These are phyloP conservation scores for Papilio glaucus DNA, from an alignment of 1,140 invertebrate genomes.

Conservation along the genomic window DNA sequence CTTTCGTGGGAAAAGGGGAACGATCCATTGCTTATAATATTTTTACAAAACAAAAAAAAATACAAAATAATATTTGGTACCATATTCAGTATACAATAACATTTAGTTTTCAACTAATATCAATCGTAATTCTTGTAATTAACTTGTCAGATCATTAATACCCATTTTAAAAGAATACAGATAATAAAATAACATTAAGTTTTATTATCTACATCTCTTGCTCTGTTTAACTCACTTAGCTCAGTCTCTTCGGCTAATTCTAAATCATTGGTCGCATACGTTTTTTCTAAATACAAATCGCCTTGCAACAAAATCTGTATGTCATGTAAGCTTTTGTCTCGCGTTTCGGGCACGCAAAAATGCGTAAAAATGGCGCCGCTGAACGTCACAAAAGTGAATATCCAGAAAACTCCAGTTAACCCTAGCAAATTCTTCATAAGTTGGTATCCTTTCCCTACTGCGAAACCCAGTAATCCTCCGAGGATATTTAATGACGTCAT, in stretches of 20 bases:
- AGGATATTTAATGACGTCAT: constrained; percentile 73
- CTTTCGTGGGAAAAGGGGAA: too few species aligned
- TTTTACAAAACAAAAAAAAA: too few species aligned
- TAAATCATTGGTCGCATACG: constrained; percentile 23
- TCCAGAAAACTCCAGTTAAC: constrained; percentile 79
- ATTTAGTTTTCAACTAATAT: too few species aligned
- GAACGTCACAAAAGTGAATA: constrained; percentile 77
- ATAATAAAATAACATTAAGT: background rate
- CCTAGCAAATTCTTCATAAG: constrained; percentile 76
- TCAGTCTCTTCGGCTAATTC: constrained; percentile 32
- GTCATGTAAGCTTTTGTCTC: constrained; percentile 87
- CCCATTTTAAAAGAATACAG: background rate
- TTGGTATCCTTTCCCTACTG: constrained; percentile 81
- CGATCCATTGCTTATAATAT: too few species aligned
- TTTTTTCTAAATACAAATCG: constrained; percentile 43
- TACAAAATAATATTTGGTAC: too few species aligned
- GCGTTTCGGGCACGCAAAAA: constrained; percentile 88
- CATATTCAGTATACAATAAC: too few species aligned
- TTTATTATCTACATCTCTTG: constrained; percentile 9
- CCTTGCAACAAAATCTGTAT: constrained; percentile 83
- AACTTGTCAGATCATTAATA: too few species aligned
- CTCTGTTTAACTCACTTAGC: constrained; percentile 30
- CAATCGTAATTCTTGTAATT: too few species aligned
- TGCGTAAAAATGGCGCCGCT: constrained; percentile 82
- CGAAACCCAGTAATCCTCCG: constrained; percentile 72